Evolutionary conservation across 1,140 invertebrate species (phyloP).

Genomic region (Antheraea pernyi): DNA sequence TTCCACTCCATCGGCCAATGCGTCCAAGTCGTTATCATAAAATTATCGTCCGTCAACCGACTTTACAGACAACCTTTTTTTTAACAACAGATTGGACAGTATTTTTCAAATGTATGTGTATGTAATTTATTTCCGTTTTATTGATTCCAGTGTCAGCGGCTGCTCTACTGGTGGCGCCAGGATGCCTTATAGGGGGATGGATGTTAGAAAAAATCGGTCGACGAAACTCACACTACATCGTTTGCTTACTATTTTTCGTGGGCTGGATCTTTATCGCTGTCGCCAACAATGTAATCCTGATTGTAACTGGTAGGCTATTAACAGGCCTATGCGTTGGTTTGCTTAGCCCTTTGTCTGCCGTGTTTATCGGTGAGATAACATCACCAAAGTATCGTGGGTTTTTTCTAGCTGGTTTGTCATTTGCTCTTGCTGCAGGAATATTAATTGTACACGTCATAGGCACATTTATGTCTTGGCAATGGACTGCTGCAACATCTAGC

Average conservation of each 20-base stretch:
- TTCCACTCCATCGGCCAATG: too few relatives aligned
- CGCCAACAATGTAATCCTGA: conserved; percentile 66
- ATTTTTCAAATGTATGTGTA: neutral
- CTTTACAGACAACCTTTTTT: too few relatives aligned
- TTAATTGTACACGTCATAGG: conserved; percentile 80
- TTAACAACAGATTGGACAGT: too few relatives aligned
- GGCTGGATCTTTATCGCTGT: conserved; percentile 84
- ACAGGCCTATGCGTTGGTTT: conserved; percentile 81
- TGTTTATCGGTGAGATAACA: conserved; percentile 81
- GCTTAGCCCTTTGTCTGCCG: conserved; percentile 72
- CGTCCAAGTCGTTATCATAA: too few relatives aligned
- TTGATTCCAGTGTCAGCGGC: conserved; percentile 78
- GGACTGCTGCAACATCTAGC: conserved; percentile 78
- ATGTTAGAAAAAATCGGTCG: conserved; percentile 85
- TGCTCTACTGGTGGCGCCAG: conserved; percentile 80
- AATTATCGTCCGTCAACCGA: too few relatives aligned
- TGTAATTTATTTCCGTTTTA: neutral
- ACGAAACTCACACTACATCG: conserved; percentile 80
- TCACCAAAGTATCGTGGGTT: conserved; percentile 80
- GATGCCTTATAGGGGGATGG: conserved; percentile 80
- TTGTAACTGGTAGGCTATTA: conserved; percentile 84
- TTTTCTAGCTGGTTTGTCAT: conserved; percentile 77
- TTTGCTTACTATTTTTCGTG: conserved; percentile 81
- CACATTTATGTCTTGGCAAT: conserved; percentile 81
- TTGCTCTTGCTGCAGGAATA: conserved; percentile 80